Conservation (phyloP, 2,113 vertebrate genomes). For the Pterocles burchelli region DNA sequence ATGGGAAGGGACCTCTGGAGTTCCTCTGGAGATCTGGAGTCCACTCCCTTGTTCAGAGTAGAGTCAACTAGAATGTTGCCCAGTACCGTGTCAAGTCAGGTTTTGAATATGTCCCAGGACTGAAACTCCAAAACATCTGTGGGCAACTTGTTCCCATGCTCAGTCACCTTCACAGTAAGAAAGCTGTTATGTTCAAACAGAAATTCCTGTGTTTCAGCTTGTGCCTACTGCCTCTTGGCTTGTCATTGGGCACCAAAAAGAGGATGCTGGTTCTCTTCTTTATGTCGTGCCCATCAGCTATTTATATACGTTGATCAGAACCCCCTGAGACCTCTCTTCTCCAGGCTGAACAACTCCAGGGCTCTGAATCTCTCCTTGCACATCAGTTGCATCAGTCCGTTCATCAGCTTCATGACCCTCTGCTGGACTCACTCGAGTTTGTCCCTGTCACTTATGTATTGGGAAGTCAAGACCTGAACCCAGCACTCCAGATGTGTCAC, state of each 20-base stretch:
- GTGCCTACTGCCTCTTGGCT: neutral
- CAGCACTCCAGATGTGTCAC: neutral
- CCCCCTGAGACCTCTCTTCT: neutral
- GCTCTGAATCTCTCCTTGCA: neutral
- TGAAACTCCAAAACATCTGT: neutral
- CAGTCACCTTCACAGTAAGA: neutral
- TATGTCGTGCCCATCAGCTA: neutral
- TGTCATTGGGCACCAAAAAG: neutral
- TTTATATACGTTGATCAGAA: neutral
- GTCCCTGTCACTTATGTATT: neutral
- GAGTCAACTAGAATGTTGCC: neutral
- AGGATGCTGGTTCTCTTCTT: neutral
- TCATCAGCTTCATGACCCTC: neutral
- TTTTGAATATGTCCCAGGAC: neutral
- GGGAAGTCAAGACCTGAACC: neutral
- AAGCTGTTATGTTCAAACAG: neutral
- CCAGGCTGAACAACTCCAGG: neutral
- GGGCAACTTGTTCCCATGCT: neutral
- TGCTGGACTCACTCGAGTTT: neutral
- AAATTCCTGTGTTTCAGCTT: neutral
- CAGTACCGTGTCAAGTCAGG: neutral
- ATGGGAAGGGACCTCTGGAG: neutral
- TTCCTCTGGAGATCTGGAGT: neutral
- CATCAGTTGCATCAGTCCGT: neutral
- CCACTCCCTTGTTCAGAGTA: fast-evolving